A percentile compares a stretch with the other conserved stretches of the same genome.
phyloP scores from a whole-genome alignment of 2,888 invertebrate species.

The Halocaridina rubra region DNA sequence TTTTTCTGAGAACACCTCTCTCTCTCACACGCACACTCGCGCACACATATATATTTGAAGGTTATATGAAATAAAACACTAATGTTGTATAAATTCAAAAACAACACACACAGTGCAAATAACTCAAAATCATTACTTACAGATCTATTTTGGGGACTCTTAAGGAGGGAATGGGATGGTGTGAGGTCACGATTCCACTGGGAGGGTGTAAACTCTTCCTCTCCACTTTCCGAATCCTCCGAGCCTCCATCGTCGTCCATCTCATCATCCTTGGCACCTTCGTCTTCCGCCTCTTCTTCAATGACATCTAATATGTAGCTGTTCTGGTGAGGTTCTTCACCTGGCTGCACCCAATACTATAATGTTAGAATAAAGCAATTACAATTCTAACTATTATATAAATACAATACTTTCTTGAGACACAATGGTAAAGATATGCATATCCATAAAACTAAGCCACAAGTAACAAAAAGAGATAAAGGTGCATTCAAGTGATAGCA shows the following conservation, averaged over 20 bases:
- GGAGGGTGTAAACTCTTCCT: slow-evolving; percentile 80
- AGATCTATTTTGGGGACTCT: slow-evolving; percentile 74
- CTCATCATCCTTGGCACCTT: slow-evolving; percentile 67
- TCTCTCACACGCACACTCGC: too few species aligned
- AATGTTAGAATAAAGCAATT: neutral
- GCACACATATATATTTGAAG: too few species aligned
- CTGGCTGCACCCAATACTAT: slow-evolving; percentile 63
- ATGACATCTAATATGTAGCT: slow-evolving; percentile 29
- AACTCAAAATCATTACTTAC: too few species aligned
- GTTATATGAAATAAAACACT: too few species aligned
- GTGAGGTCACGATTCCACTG: slow-evolving; percentile 84
- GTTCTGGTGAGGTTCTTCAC: slow-evolving; percentile 63
- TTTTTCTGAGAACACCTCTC: too few species aligned
- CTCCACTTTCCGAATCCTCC: slow-evolving; percentile 66
- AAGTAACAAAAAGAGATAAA: slow-evolving; percentile 13
- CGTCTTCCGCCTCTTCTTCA: slow-evolving; percentile 30
- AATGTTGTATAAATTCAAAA: too few species aligned
- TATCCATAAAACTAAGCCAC: too few species aligned
- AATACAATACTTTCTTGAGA: too few species aligned
- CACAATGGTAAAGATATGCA: too few species aligned
- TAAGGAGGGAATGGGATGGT: slow-evolving; percentile 80
- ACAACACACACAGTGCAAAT: too few species aligned
- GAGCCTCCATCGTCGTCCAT: slow-evolving; percentile 66
- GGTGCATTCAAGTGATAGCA: neutral
- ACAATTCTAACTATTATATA: too few species aligned